These are phyloP conservation scores for Chionomys nivalis DNA, from an alignment of 2,113 vertebrate species.

Conservation along the genomic window DNA sequence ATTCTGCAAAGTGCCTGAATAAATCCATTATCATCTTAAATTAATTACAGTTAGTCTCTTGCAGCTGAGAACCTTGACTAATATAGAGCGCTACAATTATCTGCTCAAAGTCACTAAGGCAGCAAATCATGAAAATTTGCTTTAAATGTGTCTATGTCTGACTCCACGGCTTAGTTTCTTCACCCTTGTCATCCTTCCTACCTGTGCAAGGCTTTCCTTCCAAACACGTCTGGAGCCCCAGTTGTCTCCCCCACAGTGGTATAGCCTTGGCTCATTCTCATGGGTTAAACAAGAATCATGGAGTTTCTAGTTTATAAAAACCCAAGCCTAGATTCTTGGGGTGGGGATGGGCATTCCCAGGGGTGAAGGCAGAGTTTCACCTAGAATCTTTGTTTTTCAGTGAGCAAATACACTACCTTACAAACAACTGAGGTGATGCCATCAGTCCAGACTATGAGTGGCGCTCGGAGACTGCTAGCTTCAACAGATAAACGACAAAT, in stretches of 20 bases:
- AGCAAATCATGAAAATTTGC: background rate
- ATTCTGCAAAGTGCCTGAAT: conserved; percentile 9
- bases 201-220: conserved; percentile 20
- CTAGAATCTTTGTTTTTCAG: background rate
- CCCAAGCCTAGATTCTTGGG: background rate
- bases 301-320: background rate
- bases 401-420: background rate
- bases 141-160: background rate
- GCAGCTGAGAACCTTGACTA: conserved; percentile 18
- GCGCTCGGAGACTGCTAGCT: background rate
- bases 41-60: conserved; percentile 17
- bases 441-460: background rate
- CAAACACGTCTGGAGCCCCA: background rate
- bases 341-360: background rate
- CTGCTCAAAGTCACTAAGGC: conserved; percentile 18
- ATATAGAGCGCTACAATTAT: conserved; percentile 1
- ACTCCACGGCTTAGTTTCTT: background rate
- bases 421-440: background rate
- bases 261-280: background rate
- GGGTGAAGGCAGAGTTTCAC: background rate
- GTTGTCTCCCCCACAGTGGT: background rate
- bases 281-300: background rate
- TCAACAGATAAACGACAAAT: conserved; percentile 29
- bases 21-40: conserved; percentile 26
- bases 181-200: background rate